Conservation (phyloP, 2,797 vertebrate species). For the Lycodopsis pacificus region DNA sequence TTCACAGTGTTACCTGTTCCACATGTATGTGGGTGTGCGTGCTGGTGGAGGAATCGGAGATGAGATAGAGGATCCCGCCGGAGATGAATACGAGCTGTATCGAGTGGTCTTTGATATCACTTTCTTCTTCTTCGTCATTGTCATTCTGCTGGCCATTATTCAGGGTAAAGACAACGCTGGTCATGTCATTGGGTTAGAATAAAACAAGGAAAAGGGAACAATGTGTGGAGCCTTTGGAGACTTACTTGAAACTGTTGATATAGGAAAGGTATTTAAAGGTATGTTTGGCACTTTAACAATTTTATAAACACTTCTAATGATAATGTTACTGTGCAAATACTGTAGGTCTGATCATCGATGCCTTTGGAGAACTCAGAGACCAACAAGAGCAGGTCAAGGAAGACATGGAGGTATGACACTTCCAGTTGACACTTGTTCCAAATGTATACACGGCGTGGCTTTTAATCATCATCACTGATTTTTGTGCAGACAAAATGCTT, state of each 20-base stretch:
- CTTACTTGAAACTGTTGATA: background rate
- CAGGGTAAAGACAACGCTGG: constrained; percentile 84
- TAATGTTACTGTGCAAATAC: constrained; percentile 3
- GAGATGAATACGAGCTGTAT: constrained; percentile 94
- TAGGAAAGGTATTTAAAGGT: background rate
- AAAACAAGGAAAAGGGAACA: background rate
- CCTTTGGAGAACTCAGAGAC: constrained; percentile 95
- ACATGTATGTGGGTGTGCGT: constrained; percentile 96
- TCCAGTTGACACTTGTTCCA: background rate
- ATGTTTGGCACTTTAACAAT: background rate
- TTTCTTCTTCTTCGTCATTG: constrained; percentile 97
- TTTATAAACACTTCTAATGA: constrained; percentile 4
- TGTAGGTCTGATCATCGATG: constrained; percentile 95
- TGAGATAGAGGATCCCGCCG: constrained; percentile 94
- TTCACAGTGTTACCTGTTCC: constrained; percentile 92
- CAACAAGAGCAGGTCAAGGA: constrained; percentile 98
- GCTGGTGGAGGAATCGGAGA: constrained; percentile 95
- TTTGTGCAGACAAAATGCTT: constrained; percentile 93
- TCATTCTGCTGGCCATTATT: constrained; percentile 95
- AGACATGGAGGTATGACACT: constrained; percentile 90
- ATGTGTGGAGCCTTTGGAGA: background rate
- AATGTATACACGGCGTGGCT: background rate
- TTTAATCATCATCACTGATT: constrained; percentile 19
- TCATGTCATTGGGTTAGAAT: background rate
- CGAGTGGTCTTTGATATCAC: constrained; percentile 96